These are phyloP conservation scores for Radopholus similis DNA, from an alignment of 1,140 invertebrate species.

Conservation along the genomic window DNA sequence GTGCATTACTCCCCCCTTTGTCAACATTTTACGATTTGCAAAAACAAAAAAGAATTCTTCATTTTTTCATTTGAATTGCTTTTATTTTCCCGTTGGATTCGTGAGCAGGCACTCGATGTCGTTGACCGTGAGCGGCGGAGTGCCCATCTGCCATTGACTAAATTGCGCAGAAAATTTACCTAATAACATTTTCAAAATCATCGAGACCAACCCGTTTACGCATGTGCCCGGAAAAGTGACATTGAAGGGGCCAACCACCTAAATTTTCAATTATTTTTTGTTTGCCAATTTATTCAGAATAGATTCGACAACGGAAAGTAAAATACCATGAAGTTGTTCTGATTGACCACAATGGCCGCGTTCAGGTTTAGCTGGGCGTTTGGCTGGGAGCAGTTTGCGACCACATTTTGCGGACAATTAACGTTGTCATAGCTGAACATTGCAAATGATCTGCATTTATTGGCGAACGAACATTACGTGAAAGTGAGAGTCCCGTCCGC, in stretches of 20 bases:
- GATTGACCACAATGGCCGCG: conserved; percentile 19
- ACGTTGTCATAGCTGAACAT: conserved; percentile 17
- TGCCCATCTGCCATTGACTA: conserved; percentile 8
- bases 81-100: conserved; percentile 11
- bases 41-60: no score
- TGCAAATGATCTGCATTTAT: no score
- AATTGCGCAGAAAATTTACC: not conserved
- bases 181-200: no score
- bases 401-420: conserved; percentile 6
- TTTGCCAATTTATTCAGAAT: no score
- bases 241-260: conserved; percentile 1
- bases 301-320: not conserved
- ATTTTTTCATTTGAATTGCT: not conserved
- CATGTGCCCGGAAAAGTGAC: conserved; percentile 11
- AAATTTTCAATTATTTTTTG: no score
- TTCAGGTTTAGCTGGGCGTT: conserved; percentile 13
- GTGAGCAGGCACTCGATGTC: conserved; percentile 17
- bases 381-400: conserved; percentile 16
- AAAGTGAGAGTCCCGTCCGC: conserved; percentile 17
- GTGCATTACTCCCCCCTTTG: no score
- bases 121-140: conserved; percentile 8
- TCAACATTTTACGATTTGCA: no score
- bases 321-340: conserved; percentile 11
- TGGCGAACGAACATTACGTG: no score
- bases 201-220: no score